Percentiles rank a stretch among this genome's conserved stretches.
These are phyloP conservation scores for Drosophila testacea DNA, from an alignment of 2,888 invertebrate genomes.

Conservation along the genomic window DNA sequence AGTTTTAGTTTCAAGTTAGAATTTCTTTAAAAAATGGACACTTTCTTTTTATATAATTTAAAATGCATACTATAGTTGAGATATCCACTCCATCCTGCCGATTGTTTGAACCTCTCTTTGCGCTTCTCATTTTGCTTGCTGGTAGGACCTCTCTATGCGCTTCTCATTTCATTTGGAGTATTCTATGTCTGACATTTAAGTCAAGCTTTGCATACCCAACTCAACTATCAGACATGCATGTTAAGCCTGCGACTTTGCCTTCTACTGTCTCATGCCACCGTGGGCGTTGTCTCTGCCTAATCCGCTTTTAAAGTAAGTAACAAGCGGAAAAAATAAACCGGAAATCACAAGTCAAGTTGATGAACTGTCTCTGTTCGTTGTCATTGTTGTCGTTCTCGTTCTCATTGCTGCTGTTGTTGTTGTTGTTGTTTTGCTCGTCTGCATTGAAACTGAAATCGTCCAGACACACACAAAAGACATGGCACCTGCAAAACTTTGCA, in stretches of 20 bases:
- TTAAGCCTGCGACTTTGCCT: conserved; percentile 50
- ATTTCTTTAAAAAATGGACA: neutral
- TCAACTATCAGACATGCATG: conserved; percentile 73
- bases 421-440: conserved; percentile 45
- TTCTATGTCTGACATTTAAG: conserved; percentile 1
- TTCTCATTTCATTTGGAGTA: neutral
- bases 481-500: conserved; percentile 78
- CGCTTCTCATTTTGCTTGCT: neutral
- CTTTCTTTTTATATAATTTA: neutral
- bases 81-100: neutral
- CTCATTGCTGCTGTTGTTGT: conserved; percentile 22
- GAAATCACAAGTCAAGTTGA: conserved; percentile 78
- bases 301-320: conserved; percentile 76
- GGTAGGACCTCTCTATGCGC: neutral
- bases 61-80: neutral
- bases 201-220: conserved; percentile 57
- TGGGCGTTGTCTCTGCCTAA: conserved; percentile 75
- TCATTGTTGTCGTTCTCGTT: conserved; percentile 37
- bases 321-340: conserved; percentile 64
- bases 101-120: neutral
- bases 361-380: conserved; percentile 67
- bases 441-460: conserved; percentile 65
- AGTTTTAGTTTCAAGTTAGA: neutral
- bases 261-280: conserved; percentile 61
- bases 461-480: conserved; percentile 65